These are phyloP conservation scores for Tricholauxania praeusta DNA, from an alignment of 2,888 invertebrate species.

Conservation along the genomic window DNA sequence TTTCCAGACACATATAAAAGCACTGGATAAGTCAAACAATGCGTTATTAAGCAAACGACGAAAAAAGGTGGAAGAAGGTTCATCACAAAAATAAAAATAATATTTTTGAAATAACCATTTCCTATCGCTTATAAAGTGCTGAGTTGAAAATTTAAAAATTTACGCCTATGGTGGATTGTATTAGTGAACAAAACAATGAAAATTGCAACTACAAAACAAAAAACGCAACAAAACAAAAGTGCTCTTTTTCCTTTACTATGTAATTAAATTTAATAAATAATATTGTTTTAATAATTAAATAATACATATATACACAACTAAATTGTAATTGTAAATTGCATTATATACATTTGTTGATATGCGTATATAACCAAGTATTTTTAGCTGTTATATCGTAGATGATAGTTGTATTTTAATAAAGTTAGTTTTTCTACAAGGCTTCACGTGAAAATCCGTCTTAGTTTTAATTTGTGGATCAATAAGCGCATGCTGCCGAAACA, in stretches of 20 bases:
- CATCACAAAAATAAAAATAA: slow-evolving; percentile 31
- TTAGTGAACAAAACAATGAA: slow-evolving; percentile 11
- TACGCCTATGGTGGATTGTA: slow-evolving; percentile 43
- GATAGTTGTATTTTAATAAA: slow-evolving; percentile 36
- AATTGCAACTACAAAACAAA: neutral
- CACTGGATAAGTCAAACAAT: slow-evolving; percentile 92
- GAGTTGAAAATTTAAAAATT: slow-evolving; percentile 7
- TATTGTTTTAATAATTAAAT: neutral
- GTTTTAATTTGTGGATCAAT: no score
- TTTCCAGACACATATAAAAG: slow-evolving; percentile 87
- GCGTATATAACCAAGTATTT: slow-evolving; percentile 29
- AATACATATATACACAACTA: slow-evolving; percentile 2
- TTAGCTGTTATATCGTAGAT: slow-evolving; percentile 30
- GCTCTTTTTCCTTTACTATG: slow-evolving; percentile 49
- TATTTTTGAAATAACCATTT: neutral
- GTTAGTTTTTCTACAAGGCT: slow-evolving; percentile 35
- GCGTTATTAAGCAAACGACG: slow-evolving; percentile 88
- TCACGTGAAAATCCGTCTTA: neutral
- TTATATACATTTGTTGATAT: neutral
- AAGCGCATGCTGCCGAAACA: no score
- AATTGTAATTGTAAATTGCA: slow-evolving; percentile 3
- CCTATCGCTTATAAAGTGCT: slow-evolving; percentile 11
- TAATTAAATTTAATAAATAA: slow-evolving; percentile 30
- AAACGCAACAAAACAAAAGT: slow-evolving; percentile 36
- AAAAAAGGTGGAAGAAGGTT: slow-evolving; percentile 68